Evolutionary conservation across 2,888 invertebrate species (phyloP).

Genomic region (Phengaris arion): DNA sequence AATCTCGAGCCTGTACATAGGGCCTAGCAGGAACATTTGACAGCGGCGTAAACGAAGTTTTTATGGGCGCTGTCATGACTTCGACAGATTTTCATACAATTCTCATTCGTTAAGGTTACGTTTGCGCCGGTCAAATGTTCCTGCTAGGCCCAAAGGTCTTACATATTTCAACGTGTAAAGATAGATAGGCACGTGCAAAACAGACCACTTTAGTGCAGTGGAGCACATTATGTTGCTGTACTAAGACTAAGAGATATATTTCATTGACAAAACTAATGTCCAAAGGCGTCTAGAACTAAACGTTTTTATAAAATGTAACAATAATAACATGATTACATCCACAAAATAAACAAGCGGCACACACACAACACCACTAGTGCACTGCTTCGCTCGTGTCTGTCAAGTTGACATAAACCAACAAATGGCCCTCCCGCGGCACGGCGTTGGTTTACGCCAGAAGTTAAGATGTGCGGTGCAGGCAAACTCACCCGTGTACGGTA

Average conservation of each 20-base stretch:
- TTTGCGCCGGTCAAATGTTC: too few relatives aligned
- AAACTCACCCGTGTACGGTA: constrained; percentile 48
- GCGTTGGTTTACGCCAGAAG: not conserved
- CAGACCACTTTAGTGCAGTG: not conserved
- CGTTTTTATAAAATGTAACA: not conserved
- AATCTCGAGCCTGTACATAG: too few relatives aligned
- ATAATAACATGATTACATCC: not conserved
- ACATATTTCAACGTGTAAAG: not conserved
- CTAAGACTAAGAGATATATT: not conserved
- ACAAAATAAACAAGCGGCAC: not conserved
- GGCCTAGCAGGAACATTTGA: too few relatives aligned
- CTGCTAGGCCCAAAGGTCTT: too few relatives aligned
- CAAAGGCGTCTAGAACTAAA: not conserved
- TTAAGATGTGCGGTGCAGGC: constrained; percentile 34
- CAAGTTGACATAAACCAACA: too few relatives aligned
- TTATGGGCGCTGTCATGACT: too few relatives aligned
- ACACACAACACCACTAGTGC: not conserved
- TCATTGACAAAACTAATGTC: not conserved
- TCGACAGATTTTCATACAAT: too few relatives aligned
- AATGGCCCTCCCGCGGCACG: too few relatives aligned
- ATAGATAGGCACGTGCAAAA: not conserved
- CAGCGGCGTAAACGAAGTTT: too few relatives aligned
- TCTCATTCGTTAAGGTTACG: too few relatives aligned
- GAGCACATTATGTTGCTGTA: not conserved
- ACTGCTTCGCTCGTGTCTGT: not conserved